Base-by-base conservation (phyloP, 1,140 invertebrate genomes). In the Drosophila albomicans region DNA sequence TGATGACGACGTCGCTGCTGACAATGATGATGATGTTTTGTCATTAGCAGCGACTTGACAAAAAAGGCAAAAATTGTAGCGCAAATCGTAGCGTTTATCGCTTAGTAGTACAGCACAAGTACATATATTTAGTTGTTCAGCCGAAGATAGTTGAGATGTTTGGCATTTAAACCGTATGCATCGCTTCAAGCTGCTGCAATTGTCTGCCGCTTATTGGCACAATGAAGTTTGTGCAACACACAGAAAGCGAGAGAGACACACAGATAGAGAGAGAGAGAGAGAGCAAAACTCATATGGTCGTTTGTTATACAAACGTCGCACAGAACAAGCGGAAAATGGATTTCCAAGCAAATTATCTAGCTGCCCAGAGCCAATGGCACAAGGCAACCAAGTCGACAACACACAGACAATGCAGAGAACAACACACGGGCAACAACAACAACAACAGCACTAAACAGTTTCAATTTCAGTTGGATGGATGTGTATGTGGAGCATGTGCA, bases 301-400 rank as follows among this genome's bases (percentile, higher is more conserved):
- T 58, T 74, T 69, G 64, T 64, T 65, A 63, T 30, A 65, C 67
- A 64, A 52, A 56, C 52, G 48, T 45, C 52, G 58, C 58, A 79
- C 58, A 71, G 74, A 86, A 80, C 77, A 73, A 78, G 68, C 80
- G 82, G 82, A 91, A 91, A 91, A 91, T 91, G 82, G 87, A 85
- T 91, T 91, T 84, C 74, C 75, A 81, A 91, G 87, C 87, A 91
- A 91, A 91, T 91, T 87, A 91, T 91, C 80, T 82, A 79, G 15
- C 71, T 67, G 41, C 52, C 63, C 73, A 74, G 69, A 75, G 61
- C 63, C 67, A 67, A 48, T 48, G 38, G 28, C 7, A 66, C 16
- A 43, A 28, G 20, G 11, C 45, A 15, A 10, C 25, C 63, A 28
- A 45, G 48, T 43, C 43, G 25, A 32, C 63, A 46, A 56, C 20